phyloP scores from a whole-genome alignment of 2,797 vertebrate species.

The Darevskia nairensis region DNA sequence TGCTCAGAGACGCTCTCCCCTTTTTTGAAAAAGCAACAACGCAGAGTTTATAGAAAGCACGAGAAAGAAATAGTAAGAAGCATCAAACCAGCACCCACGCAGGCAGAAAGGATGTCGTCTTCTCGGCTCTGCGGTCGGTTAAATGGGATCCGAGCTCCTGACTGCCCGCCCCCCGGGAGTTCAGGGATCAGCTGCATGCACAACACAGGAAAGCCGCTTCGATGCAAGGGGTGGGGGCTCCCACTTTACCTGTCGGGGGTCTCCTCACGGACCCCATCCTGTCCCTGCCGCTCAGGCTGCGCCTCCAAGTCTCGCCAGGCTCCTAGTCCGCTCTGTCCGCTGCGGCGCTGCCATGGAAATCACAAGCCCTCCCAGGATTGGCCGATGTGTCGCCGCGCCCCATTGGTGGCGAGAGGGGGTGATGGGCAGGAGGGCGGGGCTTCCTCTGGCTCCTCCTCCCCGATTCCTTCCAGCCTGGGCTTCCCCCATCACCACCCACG shows the following conservation, averaged over 20 bases:
- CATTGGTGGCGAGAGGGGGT: slow-evolving; percentile 51
- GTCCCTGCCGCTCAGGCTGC: background rate
- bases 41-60: background rate
- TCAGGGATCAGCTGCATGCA: no score
- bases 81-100: background rate
- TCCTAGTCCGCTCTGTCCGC: background rate
- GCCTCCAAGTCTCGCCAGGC: background rate
- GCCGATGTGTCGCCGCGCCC: slow-evolving; percentile 67
- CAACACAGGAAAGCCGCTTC: no score
- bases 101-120: background rate
- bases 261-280: slow-evolving; percentile 46
- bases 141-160: slow-evolving; percentile 1
- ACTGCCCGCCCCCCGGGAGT: background rate
- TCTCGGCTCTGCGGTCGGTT: no score
- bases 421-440: fast-evolving
- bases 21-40: background rate
- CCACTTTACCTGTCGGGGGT: slow-evolving; percentile 67
- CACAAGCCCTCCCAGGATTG: slow-evolving; percentile 69
- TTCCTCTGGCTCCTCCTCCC: background rate
- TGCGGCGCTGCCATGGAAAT: slow-evolving; percentile 53
- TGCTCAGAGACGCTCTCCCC: background rate
- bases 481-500: background rate
- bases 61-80: background rate
- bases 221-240: no score
- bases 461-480: background rate